phyloP scores from a whole-genome alignment of 2,888 invertebrate genomes.

The Drosophila prolongata region DNA sequence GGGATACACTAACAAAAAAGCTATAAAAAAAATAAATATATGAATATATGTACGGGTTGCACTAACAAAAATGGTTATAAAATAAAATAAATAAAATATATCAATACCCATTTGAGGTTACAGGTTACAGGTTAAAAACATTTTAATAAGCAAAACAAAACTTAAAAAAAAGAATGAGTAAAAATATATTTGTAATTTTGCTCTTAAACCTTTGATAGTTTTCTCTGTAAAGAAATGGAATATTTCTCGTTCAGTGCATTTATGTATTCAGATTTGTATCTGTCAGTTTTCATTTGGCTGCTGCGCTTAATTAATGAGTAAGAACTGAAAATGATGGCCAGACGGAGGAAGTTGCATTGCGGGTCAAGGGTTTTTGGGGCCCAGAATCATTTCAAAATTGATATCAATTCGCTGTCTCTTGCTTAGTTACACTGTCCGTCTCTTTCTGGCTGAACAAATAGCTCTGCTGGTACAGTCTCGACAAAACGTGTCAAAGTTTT shows the following conservation, averaged over 20 bases:
- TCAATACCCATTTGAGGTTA: too few relatives aligned
- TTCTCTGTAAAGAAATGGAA: too few relatives aligned
- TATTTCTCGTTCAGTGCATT: constrained; percentile 5
- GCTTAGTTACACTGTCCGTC: too few relatives aligned
- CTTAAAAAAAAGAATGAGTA: background rate
- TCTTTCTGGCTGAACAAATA: constrained; percentile 3
- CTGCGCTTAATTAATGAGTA: constrained; percentile 43
- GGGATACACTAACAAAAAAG: background rate
- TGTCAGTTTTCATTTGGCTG: constrained; percentile 37
- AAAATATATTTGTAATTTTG: too few relatives aligned
- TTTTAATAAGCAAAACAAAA: background rate
- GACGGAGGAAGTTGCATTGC: constrained; percentile 46
- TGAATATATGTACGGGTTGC: too few relatives aligned
- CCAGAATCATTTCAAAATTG: constrained; percentile 47
- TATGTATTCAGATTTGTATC: constrained; percentile 31
- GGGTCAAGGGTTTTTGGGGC: constrained; percentile 61
- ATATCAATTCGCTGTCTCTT: constrained; percentile 45
- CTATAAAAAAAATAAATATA: too few relatives aligned
- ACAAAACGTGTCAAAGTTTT: constrained; percentile 38
- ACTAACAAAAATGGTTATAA: too few relatives aligned
- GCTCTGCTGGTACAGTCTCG: constrained; percentile 20
- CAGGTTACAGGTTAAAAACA: too few relatives aligned
- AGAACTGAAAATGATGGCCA: constrained; percentile 41
- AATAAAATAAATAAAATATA: too few relatives aligned
- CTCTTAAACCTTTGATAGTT: too few relatives aligned